These are phyloP conservation scores for Dermolepida albohirtum DNA, from an alignment of 2,888 invertebrate species.

Conservation along the genomic window DNA sequence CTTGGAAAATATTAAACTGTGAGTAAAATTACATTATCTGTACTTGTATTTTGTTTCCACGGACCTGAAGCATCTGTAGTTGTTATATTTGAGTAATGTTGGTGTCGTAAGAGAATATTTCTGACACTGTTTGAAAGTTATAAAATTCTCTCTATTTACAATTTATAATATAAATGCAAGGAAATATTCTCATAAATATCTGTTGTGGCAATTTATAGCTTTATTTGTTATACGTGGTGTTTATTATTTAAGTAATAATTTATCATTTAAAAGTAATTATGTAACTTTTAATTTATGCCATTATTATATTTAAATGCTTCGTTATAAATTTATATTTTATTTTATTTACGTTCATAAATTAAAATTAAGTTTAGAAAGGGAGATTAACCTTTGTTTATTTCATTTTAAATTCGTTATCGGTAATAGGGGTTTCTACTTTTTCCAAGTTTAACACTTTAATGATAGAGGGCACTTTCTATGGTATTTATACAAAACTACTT, in stretches of 20 bases:
- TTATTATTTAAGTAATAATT: slow-evolving; percentile 2
- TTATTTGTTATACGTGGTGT: slow-evolving; percentile 36
- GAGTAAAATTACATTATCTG: slow-evolving; percentile 58
- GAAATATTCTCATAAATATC: not conserved
- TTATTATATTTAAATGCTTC: not conserved
- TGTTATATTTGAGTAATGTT: slow-evolving; percentile 8
- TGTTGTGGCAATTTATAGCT: slow-evolving; percentile 16
- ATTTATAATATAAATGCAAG: not conserved
- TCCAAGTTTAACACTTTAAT: not conserved
- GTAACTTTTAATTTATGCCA: too few species aligned
- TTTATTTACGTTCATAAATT: slow-evolving; percentile 8
- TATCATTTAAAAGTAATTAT: too few species aligned
- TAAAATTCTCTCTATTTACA: not conserved
- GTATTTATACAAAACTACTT: slow-evolving; percentile 34
- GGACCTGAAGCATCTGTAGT: slow-evolving; percentile 57
- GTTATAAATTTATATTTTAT: not conserved
- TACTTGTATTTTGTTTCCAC: slow-evolving; percentile 48
- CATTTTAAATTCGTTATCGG: too few species aligned
- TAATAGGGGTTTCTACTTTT: too few species aligned
- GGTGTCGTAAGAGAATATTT: not conserved
- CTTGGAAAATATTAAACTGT: slow-evolving; percentile 66
- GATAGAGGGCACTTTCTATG: slow-evolving; percentile 37
- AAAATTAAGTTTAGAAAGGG: not conserved
- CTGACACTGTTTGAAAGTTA: not conserved
- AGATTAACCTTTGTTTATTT: too few species aligned